Evolutionary conservation across 2,888 invertebrate species (phyloP).

Genomic region (Coleophora flavipennella): DNA sequence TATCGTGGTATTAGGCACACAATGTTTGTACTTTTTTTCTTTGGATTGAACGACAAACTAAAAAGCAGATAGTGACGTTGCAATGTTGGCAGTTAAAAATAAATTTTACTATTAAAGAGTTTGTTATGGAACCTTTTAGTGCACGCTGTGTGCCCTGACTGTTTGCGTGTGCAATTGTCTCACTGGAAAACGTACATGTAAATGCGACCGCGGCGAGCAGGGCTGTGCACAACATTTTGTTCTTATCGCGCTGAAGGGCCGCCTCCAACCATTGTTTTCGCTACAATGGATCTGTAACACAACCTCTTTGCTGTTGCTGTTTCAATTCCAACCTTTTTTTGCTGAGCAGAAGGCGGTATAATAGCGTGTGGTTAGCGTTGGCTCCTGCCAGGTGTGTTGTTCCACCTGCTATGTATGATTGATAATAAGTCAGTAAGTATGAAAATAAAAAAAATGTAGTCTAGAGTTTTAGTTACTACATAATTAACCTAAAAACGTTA

Average conservation of each 20-base stretch:
- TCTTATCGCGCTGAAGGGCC: constrained; percentile 30
- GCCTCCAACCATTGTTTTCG: constrained; percentile 21
- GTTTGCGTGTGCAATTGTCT: constrained; percentile 30
- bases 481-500: no score
- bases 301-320: neutral
- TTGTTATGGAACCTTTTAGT: constrained; percentile 55
- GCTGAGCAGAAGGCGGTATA: neutral
- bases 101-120: constrained; percentile 24
- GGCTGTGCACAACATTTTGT: constrained; percentile 49
- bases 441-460: no score
- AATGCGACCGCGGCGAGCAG: constrained; percentile 42
- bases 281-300: constrained; percentile 5
- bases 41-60: no score
- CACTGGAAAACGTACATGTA: constrained; percentile 60
- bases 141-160: constrained; percentile 33
- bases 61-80: neutral
- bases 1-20: no score
- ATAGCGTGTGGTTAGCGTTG: neutral
- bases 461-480: no score
- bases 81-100: constrained; percentile 7
- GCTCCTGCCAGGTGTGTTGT: constrained; percentile 8
- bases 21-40: no score
- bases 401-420: neutral
- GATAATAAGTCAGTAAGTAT: no score
- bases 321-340: neutral